Conservation (phyloP, 2,888 invertebrate genomes). For the Caenorhabditis panamensis region DNA sequence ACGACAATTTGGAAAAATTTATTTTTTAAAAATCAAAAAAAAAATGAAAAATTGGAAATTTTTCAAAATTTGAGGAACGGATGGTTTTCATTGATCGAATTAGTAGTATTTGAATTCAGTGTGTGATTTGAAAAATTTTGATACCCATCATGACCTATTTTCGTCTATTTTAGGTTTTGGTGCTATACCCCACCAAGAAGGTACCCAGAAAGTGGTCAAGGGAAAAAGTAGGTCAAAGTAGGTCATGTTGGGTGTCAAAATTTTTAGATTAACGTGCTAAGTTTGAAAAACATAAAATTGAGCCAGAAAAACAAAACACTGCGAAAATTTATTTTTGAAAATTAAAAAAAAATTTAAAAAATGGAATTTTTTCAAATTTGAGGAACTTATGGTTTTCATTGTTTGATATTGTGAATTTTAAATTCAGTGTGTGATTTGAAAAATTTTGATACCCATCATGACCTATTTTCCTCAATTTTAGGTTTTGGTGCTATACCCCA, state of each 20-base stretch:
- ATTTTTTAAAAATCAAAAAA: too few species aligned
- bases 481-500: background rate
- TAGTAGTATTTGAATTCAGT: background rate
- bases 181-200: background rate
- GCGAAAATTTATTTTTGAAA: too few species aligned
- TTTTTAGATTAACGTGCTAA: background rate
- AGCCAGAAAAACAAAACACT: background rate
- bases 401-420: background rate
- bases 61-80: too few species aligned
- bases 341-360: too few species aligned
- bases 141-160: background rate
- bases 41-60: too few species aligned
- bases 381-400: too few species aligned
- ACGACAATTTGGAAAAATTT: too few species aligned
- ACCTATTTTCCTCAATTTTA: background rate
- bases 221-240: background rate
- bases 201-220: too few species aligned
- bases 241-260: conserved; percentile 1
- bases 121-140: background rate
- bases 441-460: background rate
- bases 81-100: background rate
- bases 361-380: too few species aligned
- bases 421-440: background rate
- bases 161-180: background rate
- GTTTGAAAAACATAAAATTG: background rate